Evolutionary conservation across 37 sponge, comb jelly and placozoan genomes (phyloP), one percentile per base, ranked within the genome.

Genomic region (Geodia barretti): DNA sequence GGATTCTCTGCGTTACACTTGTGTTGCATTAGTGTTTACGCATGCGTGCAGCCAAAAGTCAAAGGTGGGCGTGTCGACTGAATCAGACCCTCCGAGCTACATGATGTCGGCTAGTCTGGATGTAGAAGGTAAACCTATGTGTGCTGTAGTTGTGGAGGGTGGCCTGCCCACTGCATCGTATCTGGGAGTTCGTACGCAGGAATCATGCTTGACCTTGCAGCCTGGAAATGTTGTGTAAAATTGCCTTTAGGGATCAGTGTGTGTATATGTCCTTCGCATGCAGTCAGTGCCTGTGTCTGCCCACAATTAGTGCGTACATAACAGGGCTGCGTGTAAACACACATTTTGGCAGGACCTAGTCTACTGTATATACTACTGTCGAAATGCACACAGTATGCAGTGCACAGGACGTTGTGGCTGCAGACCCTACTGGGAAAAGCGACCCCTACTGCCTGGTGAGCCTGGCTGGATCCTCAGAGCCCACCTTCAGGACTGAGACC

Each of bases 391-490:
- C 70, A 92, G 93, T 92, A 41, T 3, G 85, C 3, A 33, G 59
- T 47, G 90, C 84, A 11, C 43, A 58, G 1, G 41, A 84, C 20
- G 67, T 91, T 20, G 0, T 7, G 0, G 68, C 91, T 2, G n/a
- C 66, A n/a, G 95, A 95, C 42, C 62, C 80, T 54, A 83, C 73
- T 61, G 95, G 92, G 20, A 79, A 70, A 41, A 60, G 88, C 33
- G 95, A 95, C 42, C 95, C 92, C 38, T 95, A 91, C 89, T 95
- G 95, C 43, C 32, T 71, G 14, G 41, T 95, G 41, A 32, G 67
- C 41, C 62, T 95, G 30, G 86, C 65, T 58, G 79, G 79, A 21
- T n/a, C 31, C 0, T 66, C 62, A 17, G 70, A 75, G 28, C 60
- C 68, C 47, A 40, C 21, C 39, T 70, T 66, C 41, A 82, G 70